These are phyloP conservation scores for Leptinotarsa tumamoca DNA, from an alignment of 2,888 invertebrate genomes.

Conservation along the genomic window DNA sequence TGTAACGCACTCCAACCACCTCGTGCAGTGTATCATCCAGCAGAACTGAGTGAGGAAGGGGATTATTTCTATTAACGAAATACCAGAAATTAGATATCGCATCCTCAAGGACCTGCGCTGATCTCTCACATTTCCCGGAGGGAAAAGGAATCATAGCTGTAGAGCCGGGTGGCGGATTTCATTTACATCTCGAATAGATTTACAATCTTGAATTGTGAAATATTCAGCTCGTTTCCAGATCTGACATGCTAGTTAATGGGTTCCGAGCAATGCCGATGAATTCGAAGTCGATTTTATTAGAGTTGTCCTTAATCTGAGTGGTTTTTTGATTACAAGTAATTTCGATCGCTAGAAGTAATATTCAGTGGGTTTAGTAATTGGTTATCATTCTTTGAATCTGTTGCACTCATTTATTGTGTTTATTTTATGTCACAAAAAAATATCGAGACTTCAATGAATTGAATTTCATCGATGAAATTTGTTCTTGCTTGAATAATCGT, in stretches of 20 bases:
- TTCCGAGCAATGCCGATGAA: conserved; percentile 62
- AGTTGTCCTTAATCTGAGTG: background rate
- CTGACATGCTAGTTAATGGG: conserved; percentile 62
- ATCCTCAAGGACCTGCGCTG: conserved; percentile 54
- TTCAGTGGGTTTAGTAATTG: background rate
- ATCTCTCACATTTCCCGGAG: conserved; percentile 60
- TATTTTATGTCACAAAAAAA: no score
- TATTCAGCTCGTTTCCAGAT: conserved; percentile 63
- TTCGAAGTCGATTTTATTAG: conserved; percentile 60
- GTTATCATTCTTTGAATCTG: background rate
- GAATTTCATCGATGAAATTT: no score
- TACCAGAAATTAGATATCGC: conserved; percentile 4
- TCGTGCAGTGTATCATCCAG: background rate
- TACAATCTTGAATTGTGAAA: conserved; percentile 54
- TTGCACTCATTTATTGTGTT: no score
- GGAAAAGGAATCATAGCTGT: conserved; percentile 60
- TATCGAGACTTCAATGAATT: no score
- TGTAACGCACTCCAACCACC: background rate
- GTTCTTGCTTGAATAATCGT: no score
- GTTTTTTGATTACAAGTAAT: background rate
- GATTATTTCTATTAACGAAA: conserved; percentile 12
- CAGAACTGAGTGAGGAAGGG: background rate
- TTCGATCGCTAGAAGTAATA: background rate
- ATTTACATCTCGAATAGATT: conserved; percentile 65
- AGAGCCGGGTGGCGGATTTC: conserved; percentile 63